Conservation (phyloP, 2,797 vertebrate genomes). For the Silurus aristotelis region DNA sequence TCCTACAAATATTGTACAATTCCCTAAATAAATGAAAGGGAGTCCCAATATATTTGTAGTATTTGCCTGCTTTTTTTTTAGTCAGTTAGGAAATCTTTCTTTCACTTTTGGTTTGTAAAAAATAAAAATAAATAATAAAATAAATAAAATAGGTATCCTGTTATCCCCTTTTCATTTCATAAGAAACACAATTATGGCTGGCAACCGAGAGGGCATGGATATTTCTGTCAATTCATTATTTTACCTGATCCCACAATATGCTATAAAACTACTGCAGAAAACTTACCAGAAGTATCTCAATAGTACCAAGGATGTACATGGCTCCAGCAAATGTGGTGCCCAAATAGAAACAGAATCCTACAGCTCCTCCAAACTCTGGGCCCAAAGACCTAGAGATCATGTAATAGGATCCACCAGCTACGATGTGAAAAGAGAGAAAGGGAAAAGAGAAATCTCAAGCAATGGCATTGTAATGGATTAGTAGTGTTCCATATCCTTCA, state of each 20-base stretch:
- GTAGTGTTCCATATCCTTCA: background rate
- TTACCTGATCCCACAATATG: background rate
- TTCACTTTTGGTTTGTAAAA: background rate
- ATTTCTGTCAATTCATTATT: background rate
- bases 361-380: slow-evolving; percentile 94
- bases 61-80: background rate
- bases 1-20: background rate
- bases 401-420: slow-evolving; percentile 95
- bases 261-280: background rate
- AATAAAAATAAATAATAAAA: background rate
- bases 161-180: background rate
- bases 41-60: background rate
- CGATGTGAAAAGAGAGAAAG: slow-evolving; percentile 8
- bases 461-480: background rate
- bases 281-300: slow-evolving; percentile 94
- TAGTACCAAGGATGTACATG: slow-evolving; percentile 97
- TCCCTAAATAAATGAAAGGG: background rate
- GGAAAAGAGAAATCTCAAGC: background rate
- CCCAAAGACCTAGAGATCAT: slow-evolving; percentile 96
- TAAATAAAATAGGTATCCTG: too few relatives aligned
- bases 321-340: slow-evolving; percentile 96
- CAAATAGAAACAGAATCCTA: slow-evolving; percentile 94
- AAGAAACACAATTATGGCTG: background rate
- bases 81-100: background rate
- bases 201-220: background rate